Conservation (phyloP, 2,113 vertebrate species). For the Cyprinus carpio region DNA sequence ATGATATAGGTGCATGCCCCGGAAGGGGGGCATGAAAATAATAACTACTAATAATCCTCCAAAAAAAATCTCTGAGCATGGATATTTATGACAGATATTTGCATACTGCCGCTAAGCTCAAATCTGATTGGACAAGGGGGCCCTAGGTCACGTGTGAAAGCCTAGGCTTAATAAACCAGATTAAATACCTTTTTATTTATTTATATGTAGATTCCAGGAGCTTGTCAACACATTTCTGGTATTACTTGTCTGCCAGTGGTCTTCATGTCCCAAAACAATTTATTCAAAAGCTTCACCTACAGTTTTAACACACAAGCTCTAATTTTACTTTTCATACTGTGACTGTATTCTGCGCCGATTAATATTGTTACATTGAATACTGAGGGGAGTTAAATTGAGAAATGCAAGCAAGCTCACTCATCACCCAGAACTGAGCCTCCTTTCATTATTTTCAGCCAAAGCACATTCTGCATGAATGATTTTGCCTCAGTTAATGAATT, state of each 20-base stretch:
- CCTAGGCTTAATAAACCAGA: constrained; percentile 9
- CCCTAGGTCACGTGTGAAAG: neutral
- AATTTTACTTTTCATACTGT: neutral
- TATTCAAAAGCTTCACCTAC: neutral
- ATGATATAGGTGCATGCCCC: neutral
- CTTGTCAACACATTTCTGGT: neutral
- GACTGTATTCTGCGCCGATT: neutral
- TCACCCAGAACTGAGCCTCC: neutral
- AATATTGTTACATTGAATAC: neutral
- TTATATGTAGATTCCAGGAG: constrained; percentile 30
- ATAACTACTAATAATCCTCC: neutral
- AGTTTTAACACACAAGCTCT: neutral
- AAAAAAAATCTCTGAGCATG: constrained; percentile 26
- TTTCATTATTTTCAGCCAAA: constrained; percentile 1
- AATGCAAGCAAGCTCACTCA: neutral
- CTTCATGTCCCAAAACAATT: constrained; percentile 16
- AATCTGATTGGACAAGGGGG: neutral
- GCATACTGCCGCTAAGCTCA: neutral
- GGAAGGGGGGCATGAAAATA: neutral
- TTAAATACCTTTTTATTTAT: constrained; percentile 1
- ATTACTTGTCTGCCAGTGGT: neutral
- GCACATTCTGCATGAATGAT: neutral
- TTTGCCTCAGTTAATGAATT: constrained; percentile 4
- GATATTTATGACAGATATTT: constrained; percentile 2
- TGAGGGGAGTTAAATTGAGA: neutral